These are phyloP conservation scores for Tupaia chinensis DNA, from an alignment of 2,113 vertebrate species.

Conservation along the genomic window DNA sequence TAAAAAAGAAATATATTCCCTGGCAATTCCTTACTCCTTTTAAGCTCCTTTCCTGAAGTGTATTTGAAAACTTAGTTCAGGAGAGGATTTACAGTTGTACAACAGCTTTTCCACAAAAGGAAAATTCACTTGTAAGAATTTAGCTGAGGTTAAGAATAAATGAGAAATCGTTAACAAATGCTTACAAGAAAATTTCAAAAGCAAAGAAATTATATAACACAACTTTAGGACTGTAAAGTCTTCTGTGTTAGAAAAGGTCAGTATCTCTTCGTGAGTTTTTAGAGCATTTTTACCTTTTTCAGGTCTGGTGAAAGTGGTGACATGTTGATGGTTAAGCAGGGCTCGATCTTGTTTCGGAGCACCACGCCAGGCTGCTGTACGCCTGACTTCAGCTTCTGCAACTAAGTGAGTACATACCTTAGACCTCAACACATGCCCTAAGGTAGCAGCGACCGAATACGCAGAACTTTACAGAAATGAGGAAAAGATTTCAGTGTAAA, in stretches of 20 bases:
- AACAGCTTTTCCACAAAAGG: constrained; percentile 30
- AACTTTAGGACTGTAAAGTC: not conserved
- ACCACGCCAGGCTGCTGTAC: constrained; percentile 70
- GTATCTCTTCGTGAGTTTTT: not conserved
- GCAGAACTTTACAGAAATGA: not conserved
- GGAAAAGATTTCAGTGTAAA: not conserved
- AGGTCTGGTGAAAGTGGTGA: constrained; percentile 88
- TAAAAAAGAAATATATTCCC: not conserved
- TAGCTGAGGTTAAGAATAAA: constrained; percentile 27
- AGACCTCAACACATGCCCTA: not conserved
- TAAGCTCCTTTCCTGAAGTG: not conserved
- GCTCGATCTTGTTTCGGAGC: constrained; percentile 84
- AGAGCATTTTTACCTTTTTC: constrained; percentile 88
- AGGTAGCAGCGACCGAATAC: rapidly evolving
- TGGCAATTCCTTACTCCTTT: not conserved
- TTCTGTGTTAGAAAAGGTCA: not conserved
- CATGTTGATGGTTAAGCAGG: constrained; percentile 86
- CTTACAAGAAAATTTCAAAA: constrained; percentile 50
- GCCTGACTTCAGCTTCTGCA: constrained; percentile 62
- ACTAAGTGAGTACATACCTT: constrained; percentile 41
- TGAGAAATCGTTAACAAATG: constrained; percentile 28
- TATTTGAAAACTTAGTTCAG: not conserved
- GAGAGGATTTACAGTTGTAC: not conserved
- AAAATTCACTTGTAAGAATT: not conserved
- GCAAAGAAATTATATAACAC: constrained; percentile 22